These are phyloP conservation scores for Eurytemora carolleeae DNA, from an alignment of 1,140 invertebrate species.

Conservation along the genomic window DNA sequence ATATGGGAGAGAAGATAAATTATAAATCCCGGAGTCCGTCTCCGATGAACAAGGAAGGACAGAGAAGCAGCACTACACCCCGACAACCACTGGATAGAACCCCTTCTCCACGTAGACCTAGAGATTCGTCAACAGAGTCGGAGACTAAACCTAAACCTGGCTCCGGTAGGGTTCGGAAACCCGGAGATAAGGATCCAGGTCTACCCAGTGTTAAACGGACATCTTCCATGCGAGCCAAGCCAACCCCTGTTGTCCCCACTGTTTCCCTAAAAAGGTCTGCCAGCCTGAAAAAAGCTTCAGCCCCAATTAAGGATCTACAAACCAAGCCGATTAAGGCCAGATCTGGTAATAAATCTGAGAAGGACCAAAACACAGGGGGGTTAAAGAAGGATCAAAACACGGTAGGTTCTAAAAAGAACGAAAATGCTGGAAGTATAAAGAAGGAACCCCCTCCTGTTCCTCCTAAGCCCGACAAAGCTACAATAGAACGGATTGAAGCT, in stretches of 20 bases:
- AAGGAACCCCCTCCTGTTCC: background rate
- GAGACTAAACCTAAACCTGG: background rate
- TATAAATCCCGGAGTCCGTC: background rate
- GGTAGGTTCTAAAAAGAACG: too few relatives aligned
- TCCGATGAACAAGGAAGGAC: background rate
- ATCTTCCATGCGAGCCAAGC: background rate
- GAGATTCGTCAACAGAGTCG: background rate
- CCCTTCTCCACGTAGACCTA: background rate
- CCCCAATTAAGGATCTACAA: too few relatives aligned
- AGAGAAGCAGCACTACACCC: background rate
- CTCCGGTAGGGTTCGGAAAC: background rate
- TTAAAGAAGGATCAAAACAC: too few relatives aligned
- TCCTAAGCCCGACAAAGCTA: background rate
- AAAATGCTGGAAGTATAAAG: too few relatives aligned
- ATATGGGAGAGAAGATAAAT: background rate
- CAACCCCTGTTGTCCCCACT: background rate
- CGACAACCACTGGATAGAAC: background rate
- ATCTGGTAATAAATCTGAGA: too few relatives aligned
- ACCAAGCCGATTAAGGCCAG: too few relatives aligned
- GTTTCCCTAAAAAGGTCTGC: background rate
- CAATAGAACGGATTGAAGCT: too few relatives aligned
- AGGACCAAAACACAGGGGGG: too few relatives aligned
- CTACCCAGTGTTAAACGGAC: background rate
- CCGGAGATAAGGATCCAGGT: background rate
- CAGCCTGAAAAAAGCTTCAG: background rate